Conservation (phyloP, 2,113 vertebrate genomes). For the Istiophorus platypterus region DNA sequence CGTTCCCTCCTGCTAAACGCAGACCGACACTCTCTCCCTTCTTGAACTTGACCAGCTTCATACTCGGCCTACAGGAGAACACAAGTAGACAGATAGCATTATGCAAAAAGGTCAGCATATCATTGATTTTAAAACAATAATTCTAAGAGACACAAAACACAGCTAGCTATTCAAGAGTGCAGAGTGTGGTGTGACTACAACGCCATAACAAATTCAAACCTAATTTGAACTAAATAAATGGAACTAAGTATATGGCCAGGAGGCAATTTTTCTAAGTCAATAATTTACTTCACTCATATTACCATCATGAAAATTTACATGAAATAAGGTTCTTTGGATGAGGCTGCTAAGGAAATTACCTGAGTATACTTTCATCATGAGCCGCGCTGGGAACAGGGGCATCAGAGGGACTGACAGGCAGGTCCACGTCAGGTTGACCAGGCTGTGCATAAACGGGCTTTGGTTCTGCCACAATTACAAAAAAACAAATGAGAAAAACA, state of each 20-base stretch:
- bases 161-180: not conserved
- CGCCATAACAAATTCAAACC: not conserved
- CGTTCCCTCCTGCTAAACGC: conserved; percentile 97
- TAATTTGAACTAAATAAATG: not conserved
- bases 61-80: conserved; percentile 90
- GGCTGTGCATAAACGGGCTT: conserved; percentile 98
- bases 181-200: not conserved
- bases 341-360: conserved; percentile 79
- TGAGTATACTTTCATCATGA: conserved; percentile 96
- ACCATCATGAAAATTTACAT: not conserved
- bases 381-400: conserved; percentile 92
- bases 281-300: not conserved
- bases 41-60: conserved; percentile 99
- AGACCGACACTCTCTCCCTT: conserved; percentile 98
- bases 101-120: conserved; percentile 26
- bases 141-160: conserved; percentile 12
- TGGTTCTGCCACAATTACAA: conserved; percentile 87
- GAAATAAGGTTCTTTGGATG: not conserved
- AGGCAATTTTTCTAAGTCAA: not conserved
- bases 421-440: conserved; percentile 97
- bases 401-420: conserved; percentile 97
- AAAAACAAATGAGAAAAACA: conserved; percentile 9
- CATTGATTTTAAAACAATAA: conserved; percentile 30
- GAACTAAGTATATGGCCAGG: not conserved
- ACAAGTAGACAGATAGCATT: conserved; percentile 16